Conservation (phyloP, 2,797 vertebrate genomes). For the Diceros bicornis region DNA sequence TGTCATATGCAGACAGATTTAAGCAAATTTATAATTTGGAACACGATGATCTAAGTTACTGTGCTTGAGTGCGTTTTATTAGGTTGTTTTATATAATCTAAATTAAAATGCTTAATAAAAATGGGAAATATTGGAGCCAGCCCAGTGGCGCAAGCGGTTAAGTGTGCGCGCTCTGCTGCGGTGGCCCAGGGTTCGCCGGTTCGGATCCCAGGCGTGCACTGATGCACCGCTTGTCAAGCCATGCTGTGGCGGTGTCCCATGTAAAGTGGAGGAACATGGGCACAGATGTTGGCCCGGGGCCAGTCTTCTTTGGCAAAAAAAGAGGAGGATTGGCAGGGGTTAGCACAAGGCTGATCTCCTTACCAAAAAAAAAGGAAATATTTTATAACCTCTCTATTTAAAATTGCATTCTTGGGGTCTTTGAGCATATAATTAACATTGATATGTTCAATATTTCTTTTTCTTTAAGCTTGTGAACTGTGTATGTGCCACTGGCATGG, state of each 20-base stretch:
- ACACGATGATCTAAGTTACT: not conserved
- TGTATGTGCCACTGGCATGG: not conserved
- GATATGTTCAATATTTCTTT: not conserved
- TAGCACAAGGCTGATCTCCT: too few relatives aligned
- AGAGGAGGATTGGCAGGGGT: too few relatives aligned
- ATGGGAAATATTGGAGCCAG: not conserved
- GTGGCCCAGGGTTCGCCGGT: too few relatives aligned
- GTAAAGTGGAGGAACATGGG: too few relatives aligned
- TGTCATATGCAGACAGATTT: not conserved
- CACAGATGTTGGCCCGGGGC: too few relatives aligned
- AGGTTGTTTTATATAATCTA: conserved; percentile 42
- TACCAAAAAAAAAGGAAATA: not conserved
- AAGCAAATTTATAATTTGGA: not conserved
- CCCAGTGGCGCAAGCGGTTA: too few relatives aligned
- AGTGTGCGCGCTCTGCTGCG: too few relatives aligned
- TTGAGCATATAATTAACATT: not conserved
- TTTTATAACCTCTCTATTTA: not conserved
- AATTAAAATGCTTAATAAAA: conserved; percentile 17
- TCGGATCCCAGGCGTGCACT: too few relatives aligned
- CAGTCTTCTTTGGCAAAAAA: too few relatives aligned
- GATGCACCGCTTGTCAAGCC: too few relatives aligned
- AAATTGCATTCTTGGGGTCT: conserved; percentile 7
- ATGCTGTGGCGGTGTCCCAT: too few relatives aligned
- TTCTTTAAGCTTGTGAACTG: not conserved
- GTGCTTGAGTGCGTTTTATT: conserved; percentile 26